phyloP scores from a whole-genome alignment of 2,797 vertebrate species.

The Liasis olivaceus region DNA sequence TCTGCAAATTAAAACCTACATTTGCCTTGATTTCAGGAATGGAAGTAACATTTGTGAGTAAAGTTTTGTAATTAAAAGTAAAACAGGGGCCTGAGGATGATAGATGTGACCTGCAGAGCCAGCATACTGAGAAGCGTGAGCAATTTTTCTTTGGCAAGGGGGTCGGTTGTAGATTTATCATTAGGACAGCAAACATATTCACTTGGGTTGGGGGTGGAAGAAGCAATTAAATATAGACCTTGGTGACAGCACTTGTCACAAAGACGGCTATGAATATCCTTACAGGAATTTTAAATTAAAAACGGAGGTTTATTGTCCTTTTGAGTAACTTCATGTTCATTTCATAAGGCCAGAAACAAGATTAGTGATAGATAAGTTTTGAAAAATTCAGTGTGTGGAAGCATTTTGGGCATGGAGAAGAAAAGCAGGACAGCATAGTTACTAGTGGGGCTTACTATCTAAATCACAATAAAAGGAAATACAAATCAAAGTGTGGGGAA shows the following conservation, averaged over 20 bases:
- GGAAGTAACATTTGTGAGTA: constrained; percentile 61
- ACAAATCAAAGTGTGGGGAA: constrained; percentile 22
- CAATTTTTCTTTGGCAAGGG: constrained; percentile 57
- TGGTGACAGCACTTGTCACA: constrained; percentile 64
- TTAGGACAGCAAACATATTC: constrained; percentile 59
- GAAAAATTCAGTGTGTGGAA: constrained; percentile 21
- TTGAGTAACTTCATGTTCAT: constrained; percentile 35
- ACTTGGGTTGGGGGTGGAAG: constrained; percentile 43
- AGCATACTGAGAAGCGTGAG: constrained; percentile 47
- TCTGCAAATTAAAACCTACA: constrained; percentile 70
- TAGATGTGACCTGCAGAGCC: constrained; percentile 53
- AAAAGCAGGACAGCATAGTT: constrained; percentile 31
- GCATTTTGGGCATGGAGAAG: constrained; percentile 1
- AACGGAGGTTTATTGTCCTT: constrained; percentile 54
- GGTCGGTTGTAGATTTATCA: constrained; percentile 66
- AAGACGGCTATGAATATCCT: constrained; percentile 65
- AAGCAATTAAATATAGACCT: constrained; percentile 59
- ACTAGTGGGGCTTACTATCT: constrained; percentile 33
- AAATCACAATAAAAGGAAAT: constrained; percentile 27
- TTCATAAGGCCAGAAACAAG: constrained; percentile 41
- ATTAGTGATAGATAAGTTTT: constrained; percentile 53
- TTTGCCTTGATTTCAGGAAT: constrained; percentile 67
- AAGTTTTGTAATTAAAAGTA: constrained; percentile 73
- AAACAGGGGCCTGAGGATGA: constrained; percentile 64
- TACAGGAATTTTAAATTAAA: constrained; percentile 58